Conservation (phyloP, 2,888 invertebrate genomes). For the Calameuta pallipes region DNA sequence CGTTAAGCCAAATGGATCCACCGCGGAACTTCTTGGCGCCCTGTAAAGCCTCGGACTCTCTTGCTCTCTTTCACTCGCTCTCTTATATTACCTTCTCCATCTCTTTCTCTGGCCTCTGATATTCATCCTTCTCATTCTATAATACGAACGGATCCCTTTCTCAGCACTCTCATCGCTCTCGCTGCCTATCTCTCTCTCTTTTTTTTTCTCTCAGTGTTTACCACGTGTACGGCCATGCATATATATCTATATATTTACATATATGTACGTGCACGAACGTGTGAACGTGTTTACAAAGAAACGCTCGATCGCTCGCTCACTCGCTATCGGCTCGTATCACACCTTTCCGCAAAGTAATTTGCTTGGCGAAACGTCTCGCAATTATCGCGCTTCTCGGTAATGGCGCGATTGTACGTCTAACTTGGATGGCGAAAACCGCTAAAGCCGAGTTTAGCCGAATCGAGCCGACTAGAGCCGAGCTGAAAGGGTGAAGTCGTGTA, state of each 20-base stretch:
- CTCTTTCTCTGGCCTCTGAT: background rate
- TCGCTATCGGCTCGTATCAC: too few relatives aligned
- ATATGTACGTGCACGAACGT: constrained; percentile 14
- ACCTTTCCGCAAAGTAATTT: too few relatives aligned
- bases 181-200: constrained; percentile 14
- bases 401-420: too few relatives aligned
- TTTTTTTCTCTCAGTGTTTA: constrained; percentile 9
- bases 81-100: background rate
- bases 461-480: too few relatives aligned
- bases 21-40: too few relatives aligned
- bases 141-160: background rate
- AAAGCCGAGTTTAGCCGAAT: too few relatives aligned
- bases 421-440: too few relatives aligned
- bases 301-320: too few relatives aligned
- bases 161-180: background rate
- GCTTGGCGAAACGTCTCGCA: too few relatives aligned
- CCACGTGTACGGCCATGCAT: background rate
- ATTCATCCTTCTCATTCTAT: constrained; percentile 9
- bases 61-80: constrained; percentile 11
- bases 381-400: too few relatives aligned
- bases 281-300: too few relatives aligned
- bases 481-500: too few relatives aligned
- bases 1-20: background rate
- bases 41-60: background rate
- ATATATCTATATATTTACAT: constrained; percentile 2